These are phyloP conservation scores for Gymnopithys bicolor DNA, from an alignment of 2,797 vertebrate genomes.

Conservation along the genomic window DNA sequence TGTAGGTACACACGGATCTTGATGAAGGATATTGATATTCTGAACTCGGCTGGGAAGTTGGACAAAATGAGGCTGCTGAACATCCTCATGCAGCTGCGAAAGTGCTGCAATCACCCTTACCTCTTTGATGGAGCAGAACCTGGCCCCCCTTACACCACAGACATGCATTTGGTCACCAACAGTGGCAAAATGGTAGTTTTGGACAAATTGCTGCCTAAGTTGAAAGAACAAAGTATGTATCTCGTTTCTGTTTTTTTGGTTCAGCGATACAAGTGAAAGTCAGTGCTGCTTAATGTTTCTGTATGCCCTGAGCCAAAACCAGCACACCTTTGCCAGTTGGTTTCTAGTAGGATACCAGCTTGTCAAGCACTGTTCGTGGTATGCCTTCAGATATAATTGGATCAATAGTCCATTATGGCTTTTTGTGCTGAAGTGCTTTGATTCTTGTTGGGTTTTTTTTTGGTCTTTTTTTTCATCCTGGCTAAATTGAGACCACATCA, in stretches of 20 bases:
- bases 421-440: not conserved
- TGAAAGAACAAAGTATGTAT: constrained; percentile 89
- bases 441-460: too few relatives aligned
- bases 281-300: not conserved
- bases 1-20: constrained; percentile 96
- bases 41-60: constrained; percentile 98
- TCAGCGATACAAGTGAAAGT: not conserved
- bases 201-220: constrained; percentile 93
- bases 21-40: constrained; percentile 99
- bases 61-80: constrained; percentile 98
- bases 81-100: constrained; percentile 96
- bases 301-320: fast-evolving
- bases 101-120: constrained; percentile 98
- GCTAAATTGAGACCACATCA: not conserved
- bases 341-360: not conserved
- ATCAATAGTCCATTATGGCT: not conserved
- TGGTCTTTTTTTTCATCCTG: not conserved
- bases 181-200: constrained; percentile 97
- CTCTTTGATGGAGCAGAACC: constrained; percentile 97
- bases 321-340: not conserved
- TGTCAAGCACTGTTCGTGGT: not conserved
- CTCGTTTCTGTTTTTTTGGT: not conserved
- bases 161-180: constrained; percentile 96
- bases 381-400: not conserved
- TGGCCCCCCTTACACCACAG: constrained; percentile 96